A percentile compares a stretch with the other conserved stretches of the same genome.
These are phyloP conservation scores for Nasonia longicornis DNA, from an alignment of 1,140 invertebrate species.

Conservation along the genomic window DNA sequence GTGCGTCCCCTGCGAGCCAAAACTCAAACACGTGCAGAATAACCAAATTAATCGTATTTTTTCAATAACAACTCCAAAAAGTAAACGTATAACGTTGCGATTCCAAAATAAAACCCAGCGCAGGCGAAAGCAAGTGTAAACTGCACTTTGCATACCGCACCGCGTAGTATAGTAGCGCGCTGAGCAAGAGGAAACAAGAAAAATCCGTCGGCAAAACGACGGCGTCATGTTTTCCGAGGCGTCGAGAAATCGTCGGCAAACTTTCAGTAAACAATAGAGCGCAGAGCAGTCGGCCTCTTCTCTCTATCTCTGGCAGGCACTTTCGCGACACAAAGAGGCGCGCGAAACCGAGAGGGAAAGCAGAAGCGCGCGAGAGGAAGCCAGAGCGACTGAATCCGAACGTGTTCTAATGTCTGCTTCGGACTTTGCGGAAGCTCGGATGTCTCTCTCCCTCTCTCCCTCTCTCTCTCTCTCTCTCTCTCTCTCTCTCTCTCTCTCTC, in stretches of 20 bases:
- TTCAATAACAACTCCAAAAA: too few relatives aligned
- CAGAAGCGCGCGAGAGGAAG: neutral
- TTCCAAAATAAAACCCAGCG: too few relatives aligned
- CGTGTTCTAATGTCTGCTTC: constrained; percentile 10
- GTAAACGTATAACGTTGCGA: too few relatives aligned
- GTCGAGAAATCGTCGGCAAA: constrained; percentile 5
- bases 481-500: neutral
- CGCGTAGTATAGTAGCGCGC: too few relatives aligned
- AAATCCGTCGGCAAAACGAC: neutral
- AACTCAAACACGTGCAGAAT: too few relatives aligned
- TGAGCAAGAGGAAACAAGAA: neutral
- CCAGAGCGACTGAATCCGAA: constrained; percentile 12
- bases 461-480: neutral
- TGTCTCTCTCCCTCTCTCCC: neutral
- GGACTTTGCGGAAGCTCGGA: constrained; percentile 7
- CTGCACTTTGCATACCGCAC: neutral
- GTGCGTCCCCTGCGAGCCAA: too few relatives aligned
- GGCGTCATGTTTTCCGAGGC: neutral
- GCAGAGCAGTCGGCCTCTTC: neutral
- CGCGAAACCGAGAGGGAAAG: neutral
- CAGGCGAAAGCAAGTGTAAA: too few relatives aligned
- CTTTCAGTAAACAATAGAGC: constrained; percentile 19
- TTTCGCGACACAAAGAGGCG: neutral
- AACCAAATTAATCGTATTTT: too few relatives aligned
- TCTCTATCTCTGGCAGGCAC: neutral